Percentiles rank a stretch among this genome's conserved stretches.
Conservation (phyloP, 2,797 vertebrate genomes). For the Myotis pilosus region DNA sequence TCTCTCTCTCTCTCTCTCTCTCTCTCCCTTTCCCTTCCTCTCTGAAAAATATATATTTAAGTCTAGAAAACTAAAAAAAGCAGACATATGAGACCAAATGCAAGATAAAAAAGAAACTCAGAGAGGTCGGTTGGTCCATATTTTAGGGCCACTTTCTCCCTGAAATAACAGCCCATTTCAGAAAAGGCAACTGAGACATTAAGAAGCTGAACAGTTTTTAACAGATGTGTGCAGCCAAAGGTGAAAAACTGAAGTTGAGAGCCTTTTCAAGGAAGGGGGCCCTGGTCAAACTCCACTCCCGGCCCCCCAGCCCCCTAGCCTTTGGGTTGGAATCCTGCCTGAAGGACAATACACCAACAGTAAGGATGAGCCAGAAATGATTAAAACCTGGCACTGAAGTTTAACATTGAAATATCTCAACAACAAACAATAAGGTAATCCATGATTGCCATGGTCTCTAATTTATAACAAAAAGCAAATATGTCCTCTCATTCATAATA, state of each 20-base stretch:
- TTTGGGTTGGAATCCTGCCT: background rate
- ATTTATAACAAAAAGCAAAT: background rate
- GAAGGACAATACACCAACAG: background rate
- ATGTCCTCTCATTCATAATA: background rate
- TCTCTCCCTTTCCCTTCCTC: no score
- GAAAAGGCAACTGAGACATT: background rate
- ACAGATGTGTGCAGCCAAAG: background rate
- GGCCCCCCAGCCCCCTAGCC: fast-evolving
- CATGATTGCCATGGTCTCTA: background rate
- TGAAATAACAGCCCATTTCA: background rate
- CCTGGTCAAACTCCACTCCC: background rate
- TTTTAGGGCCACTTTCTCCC: background rate
- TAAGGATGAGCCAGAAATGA: background rate
- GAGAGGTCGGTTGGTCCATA: background rate
- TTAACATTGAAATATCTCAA: background rate
- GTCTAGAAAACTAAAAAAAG: background rate
- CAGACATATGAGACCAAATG: background rate
- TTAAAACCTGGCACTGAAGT: background rate
- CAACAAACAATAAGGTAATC: background rate
- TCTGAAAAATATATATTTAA: background rate
- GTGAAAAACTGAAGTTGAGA: background rate
- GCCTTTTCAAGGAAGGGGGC: background rate
- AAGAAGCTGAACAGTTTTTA: background rate
- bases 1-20: no score
- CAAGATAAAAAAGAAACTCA: conserved; percentile 24